phyloP scores from a whole-genome alignment of 2,113 vertebrate genomes.

The Myanophis thanlyinensis region DNA sequence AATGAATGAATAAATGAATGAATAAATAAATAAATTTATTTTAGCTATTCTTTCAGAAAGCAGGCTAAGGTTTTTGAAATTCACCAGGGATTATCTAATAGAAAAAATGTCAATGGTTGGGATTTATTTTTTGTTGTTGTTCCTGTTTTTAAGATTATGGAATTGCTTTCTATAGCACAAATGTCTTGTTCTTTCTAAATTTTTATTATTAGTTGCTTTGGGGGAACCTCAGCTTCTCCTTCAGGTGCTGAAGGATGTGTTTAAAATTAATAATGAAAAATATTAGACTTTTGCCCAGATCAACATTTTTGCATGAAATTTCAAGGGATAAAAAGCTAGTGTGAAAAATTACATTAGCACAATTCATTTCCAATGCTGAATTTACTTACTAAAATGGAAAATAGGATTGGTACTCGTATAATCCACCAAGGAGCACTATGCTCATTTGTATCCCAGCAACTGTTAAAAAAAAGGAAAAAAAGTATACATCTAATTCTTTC shows the following conservation, averaged over 20 bases:
- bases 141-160: neutral
- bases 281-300: neutral
- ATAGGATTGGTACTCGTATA: conserved; percentile 75
- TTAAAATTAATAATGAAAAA: neutral
- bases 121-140: neutral
- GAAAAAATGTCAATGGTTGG: neutral
- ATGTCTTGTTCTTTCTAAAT: neutral
- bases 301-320: neutral
- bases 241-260: neutral
- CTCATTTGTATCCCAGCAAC: conserved; percentile 82
- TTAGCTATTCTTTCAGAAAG: neutral
- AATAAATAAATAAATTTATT: neutral
- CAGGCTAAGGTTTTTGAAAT: neutral
- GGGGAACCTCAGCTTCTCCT: neutral
- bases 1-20: neutral
- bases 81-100: neutral
- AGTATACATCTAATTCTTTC: conserved; percentile 3
- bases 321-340: neutral
- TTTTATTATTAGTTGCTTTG: neutral
- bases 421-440: conserved; percentile 77
- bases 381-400: conserved; percentile 80
- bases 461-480: conserved; percentile 37
- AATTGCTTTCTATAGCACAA: neutral
- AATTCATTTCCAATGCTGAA: conserved; percentile 20
- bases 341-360: conserved; percentile 9